phyloP scores from a whole-genome alignment of 2,113 vertebrate genomes.

The Cygnus atratus region DNA sequence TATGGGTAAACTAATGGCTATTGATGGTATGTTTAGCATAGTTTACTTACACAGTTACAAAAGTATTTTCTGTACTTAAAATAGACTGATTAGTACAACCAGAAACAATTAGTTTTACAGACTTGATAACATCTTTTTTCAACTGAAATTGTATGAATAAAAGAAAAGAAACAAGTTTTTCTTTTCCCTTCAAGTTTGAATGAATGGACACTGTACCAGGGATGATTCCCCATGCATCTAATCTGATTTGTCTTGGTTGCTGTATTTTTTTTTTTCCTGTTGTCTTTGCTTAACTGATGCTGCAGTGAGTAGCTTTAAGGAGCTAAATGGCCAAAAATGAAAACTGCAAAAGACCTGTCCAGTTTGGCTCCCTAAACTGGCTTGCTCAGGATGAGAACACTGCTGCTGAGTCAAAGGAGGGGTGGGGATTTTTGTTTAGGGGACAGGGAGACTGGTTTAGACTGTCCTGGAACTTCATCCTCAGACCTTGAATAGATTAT shows the following conservation, averaged over 20 bases:
- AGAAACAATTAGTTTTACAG: neutral
- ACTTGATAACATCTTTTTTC: rapidly evolving
- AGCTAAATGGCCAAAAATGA: neutral
- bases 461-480: slow-evolving; percentile 23
- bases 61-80: slow-evolving; percentile 4
- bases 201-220: neutral
- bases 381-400: neutral
- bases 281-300: neutral
- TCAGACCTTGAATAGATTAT: neutral
- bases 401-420: neutral
- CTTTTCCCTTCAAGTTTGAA: neutral
- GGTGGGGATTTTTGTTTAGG: slow-evolving; percentile 5
- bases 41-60: neutral
- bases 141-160: neutral
- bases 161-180: neutral
- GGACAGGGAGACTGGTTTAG: slow-evolving; percentile 3
- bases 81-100: neutral
- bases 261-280: neutral
- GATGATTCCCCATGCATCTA: neutral
- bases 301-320: neutral
- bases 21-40: neutral
- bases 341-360: neutral
- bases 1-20: neutral
- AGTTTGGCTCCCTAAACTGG: slow-evolving; percentile 3
- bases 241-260: neutral